Percentiles rank a stretch among this genome's conserved stretches.
Conservation (phyloP, 2,113 vertebrate species). For the Sorex araneus region DNA sequence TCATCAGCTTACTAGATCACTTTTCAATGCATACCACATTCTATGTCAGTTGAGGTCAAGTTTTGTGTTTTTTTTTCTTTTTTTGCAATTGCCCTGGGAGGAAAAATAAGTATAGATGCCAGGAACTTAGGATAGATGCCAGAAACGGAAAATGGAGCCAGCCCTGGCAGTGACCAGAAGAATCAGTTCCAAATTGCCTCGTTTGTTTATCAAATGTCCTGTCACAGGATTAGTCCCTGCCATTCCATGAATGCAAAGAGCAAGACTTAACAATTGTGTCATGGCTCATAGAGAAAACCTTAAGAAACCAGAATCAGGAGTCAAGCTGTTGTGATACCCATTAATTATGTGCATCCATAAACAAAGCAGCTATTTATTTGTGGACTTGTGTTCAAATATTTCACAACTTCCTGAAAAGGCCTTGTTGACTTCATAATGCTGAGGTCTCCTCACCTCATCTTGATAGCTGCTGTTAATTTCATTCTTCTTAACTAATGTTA, state of each 20-base stretch:
- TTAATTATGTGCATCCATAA: neutral
- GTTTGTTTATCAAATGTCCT: constrained; percentile 48
- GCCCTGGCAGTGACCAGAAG: constrained; percentile 62
- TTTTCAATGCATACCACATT: constrained; percentile 56
- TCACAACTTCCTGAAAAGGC: constrained; percentile 18
- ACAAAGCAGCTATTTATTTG: constrained; percentile 51
- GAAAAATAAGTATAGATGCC: constrained; percentile 62
- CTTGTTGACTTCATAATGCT: constrained; percentile 26
- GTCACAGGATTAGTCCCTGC: constrained; percentile 22
- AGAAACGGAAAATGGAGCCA: neutral
- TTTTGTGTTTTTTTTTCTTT: neutral
- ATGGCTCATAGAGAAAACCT: constrained; percentile 56
- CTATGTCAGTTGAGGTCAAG: constrained; percentile 68
- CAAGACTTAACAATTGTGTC: neutral
- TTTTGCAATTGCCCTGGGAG: constrained; percentile 60
- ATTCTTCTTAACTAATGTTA: neutral
- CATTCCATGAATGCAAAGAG: neutral
- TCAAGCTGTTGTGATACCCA: constrained; percentile 2
- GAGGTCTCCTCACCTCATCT: constrained; percentile 65
- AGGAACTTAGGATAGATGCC: neutral
- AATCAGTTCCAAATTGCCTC: neutral
- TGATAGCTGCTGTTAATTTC: constrained; percentile 61
- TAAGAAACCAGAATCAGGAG: constrained; percentile 31
- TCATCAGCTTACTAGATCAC: constrained; percentile 49
- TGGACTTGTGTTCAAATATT: neutral